Evolutionary conservation across 2,797 vertebrate species (phyloP).

Genomic region (Streptopelia turtur): DNA sequence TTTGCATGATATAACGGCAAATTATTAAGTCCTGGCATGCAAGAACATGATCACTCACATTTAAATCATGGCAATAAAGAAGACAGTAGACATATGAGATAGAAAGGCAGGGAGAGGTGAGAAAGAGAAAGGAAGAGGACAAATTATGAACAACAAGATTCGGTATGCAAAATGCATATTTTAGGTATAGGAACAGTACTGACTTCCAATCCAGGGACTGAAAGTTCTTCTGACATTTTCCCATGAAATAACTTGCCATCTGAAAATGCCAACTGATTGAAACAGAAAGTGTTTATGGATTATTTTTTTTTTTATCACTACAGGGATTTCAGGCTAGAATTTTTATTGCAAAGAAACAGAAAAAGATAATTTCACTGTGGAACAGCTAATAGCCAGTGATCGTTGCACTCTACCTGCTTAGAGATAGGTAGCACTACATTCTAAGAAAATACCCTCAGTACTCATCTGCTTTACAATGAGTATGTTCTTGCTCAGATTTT

Average conservation of each 20-base stretch:
- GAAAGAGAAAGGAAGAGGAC: background rate
- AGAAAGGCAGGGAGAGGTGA: background rate
- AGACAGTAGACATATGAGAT: background rate
- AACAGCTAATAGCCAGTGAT: background rate
- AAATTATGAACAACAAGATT: background rate
- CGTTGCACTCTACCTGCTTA: background rate
- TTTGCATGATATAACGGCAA: background rate
- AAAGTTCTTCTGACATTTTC: background rate
- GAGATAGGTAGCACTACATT: background rate
- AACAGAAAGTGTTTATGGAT: background rate
- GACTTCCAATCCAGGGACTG: background rate
- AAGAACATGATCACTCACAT: background rate
- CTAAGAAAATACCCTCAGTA: background rate
- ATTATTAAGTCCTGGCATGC: background rate
- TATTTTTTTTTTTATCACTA: background rate
- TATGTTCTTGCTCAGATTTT: background rate
- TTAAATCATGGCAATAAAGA: background rate
- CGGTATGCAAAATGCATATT: background rate
- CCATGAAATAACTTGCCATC: background rate
- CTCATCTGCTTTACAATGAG: background rate
- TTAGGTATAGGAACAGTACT: background rate
- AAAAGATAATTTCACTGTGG: background rate
- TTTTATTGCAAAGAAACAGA: background rate
- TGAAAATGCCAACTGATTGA: background rate
- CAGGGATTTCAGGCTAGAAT: background rate